A percentile compares a stretch with the other conserved stretches of the same genome.
phyloP scores from a whole-genome alignment of 2,113 vertebrate genomes.

The Psittacus erithacus region DNA sequence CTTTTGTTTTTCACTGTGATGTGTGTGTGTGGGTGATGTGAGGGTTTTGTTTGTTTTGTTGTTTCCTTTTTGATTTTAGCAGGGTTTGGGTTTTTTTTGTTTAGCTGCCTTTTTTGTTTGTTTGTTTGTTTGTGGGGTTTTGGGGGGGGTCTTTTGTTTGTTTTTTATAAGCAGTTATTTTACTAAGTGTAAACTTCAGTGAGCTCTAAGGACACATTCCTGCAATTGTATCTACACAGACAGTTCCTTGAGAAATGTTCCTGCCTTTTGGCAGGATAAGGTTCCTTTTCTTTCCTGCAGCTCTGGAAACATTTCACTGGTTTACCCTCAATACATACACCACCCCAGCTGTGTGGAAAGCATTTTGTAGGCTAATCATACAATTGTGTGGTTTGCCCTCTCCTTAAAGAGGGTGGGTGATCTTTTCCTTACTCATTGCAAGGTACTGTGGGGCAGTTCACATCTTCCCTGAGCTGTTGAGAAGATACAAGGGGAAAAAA shows the following conservation, averaged over 20 bases:
- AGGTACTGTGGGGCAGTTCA: background rate
- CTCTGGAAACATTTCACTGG: background rate
- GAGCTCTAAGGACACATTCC: background rate
- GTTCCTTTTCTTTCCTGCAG: background rate
- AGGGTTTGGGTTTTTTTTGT: background rate
- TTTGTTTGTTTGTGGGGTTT: too few relatives aligned
- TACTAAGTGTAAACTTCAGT: background rate
- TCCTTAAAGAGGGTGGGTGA: background rate
- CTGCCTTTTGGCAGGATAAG: background rate
- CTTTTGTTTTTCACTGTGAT: background rate
- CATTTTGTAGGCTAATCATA: background rate
- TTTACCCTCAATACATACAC: background rate
- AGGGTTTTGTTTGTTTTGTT: background rate
- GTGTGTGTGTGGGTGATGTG: background rate
- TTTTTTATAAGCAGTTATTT: background rate
- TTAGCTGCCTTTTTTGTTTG: background rate
- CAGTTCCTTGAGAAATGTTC: background rate
- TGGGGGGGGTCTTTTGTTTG: too few relatives aligned
- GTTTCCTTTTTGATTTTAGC: background rate
- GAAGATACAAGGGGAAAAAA: background rate
- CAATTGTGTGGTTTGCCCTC: background rate
- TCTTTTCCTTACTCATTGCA: background rate
- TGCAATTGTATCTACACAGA: background rate
- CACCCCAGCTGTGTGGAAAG: background rate
- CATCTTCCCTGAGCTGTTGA: background rate